phyloP scores from a whole-genome alignment of 2,797 vertebrate species.

The Babyrousa celebensis region DNA sequence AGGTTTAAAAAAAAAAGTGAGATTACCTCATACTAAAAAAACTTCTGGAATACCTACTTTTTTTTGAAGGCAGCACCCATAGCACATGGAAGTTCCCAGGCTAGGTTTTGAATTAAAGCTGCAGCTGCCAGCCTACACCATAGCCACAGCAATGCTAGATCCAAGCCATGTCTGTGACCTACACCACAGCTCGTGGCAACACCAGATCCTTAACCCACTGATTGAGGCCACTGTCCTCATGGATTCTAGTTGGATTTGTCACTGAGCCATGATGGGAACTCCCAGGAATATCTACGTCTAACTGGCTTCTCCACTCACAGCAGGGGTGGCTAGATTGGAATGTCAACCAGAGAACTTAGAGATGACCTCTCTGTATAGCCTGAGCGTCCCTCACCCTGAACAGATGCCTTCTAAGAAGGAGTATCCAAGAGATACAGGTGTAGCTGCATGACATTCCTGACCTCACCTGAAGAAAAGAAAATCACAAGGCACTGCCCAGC shows the following conservation, averaged over 20 bases:
- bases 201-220: too few relatives aligned
- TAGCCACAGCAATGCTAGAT: too few relatives aligned
- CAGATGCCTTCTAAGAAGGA: background rate
- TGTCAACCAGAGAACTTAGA: background rate
- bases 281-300: background rate
- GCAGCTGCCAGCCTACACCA: too few relatives aligned
- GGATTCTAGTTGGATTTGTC: too few relatives aligned
- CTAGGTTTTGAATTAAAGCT: too few relatives aligned
- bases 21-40: background rate
- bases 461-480: background rate
- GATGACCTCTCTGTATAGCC: fast-evolving
- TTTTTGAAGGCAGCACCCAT: too few relatives aligned
- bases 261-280: too few relatives aligned
- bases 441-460: background rate
- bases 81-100: too few relatives aligned
- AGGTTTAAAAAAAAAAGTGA: too few relatives aligned
- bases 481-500: background rate
- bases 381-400: background rate
- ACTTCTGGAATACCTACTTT: background rate
- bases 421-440: background rate
- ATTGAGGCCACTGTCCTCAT: too few relatives aligned
- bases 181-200: too few relatives aligned
- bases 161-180: too few relatives aligned
- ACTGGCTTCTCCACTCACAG: background rate
- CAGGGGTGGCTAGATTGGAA: background rate